phyloP scores from a whole-genome alignment of 2,888 invertebrate genomes.

The Anaspis maculata region DNA sequence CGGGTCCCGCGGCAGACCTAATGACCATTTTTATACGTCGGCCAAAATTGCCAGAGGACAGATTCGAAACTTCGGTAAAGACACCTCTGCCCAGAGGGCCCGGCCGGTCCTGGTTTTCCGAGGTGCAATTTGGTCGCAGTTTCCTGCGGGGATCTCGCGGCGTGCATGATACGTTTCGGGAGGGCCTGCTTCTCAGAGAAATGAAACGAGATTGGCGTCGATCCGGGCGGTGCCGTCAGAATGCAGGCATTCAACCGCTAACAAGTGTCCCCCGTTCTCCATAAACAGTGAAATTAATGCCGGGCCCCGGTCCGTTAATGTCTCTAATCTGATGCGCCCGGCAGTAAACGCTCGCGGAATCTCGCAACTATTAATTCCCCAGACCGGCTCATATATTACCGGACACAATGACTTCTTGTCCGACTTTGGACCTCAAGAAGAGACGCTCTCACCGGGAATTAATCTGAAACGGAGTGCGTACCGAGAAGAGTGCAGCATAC shows the following conservation, averaged over 20 bases:
- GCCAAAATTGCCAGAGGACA: too few species aligned
- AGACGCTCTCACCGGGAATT: slow-evolving; percentile 21
- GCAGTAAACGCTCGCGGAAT: slow-evolving; percentile 41
- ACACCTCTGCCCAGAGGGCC: too few species aligned
- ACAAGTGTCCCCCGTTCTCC: slow-evolving; percentile 30
- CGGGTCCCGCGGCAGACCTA: too few species aligned
- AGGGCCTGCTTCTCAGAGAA: too few species aligned
- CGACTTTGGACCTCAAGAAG: slow-evolving; percentile 12
- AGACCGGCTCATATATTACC: slow-evolving; percentile 38
- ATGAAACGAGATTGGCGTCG: too few species aligned
- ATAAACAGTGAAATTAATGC: slow-evolving; percentile 43
- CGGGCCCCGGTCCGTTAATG: slow-evolving; percentile 38
- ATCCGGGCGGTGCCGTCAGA: slow-evolving; percentile 3
- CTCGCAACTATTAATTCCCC: slow-evolving; percentile 40
- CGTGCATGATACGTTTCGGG: too few species aligned
- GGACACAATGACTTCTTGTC: slow-evolving; percentile 31
- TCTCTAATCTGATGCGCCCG: slow-evolving; percentile 42
- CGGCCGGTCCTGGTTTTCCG: too few species aligned
- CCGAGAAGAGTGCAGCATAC: slow-evolving; percentile 8
- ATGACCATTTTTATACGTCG: too few species aligned
- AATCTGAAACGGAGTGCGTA: slow-evolving; percentile 22
- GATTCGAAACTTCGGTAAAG: too few species aligned
- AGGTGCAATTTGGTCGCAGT: too few species aligned
- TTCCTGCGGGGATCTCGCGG: too few species aligned
- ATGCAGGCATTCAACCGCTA: slow-evolving; percentile 23